A percentile compares a stretch with the other conserved stretches of the same genome.
These are phyloP conservation scores for Epicampocera succincta DNA, from an alignment of 2,888 invertebrate species.

Conservation along the genomic window DNA sequence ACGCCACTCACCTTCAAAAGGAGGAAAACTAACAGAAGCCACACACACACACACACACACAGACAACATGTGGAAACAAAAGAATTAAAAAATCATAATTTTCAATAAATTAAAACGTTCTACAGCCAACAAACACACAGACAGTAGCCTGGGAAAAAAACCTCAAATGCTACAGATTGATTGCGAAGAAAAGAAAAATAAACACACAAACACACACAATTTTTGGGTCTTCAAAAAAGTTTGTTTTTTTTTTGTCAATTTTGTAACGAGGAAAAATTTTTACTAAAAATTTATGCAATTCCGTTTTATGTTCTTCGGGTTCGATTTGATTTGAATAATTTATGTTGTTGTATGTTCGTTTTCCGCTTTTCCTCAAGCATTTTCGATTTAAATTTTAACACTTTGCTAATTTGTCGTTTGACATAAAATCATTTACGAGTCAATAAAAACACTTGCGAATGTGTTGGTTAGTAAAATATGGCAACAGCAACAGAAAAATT, in stretches of 20 bases:
- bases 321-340: constrained; percentile 24
- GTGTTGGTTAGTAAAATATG: constrained; percentile 8
- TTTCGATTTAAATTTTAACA: constrained; percentile 38
- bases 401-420: constrained; percentile 67
- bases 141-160: constrained; percentile 6
- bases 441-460: constrained; percentile 60
- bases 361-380: constrained; percentile 9
- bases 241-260: no score
- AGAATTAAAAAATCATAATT: background rate
- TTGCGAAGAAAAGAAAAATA: constrained; percentile 19
- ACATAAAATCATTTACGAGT: constrained; percentile 67
- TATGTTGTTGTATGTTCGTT: constrained; percentile 29
- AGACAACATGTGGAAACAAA: constrained; percentile 26
- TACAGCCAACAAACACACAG: background rate
- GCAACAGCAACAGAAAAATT: constrained; percentile 31
- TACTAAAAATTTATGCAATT: no score
- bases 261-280: no score
- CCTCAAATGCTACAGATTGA: constrained; percentile 23
- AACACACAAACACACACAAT: background rate
- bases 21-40: constrained; percentile 8
- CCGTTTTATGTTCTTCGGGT: background rate
- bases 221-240: no score
- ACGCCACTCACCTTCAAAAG: constrained; percentile 49
- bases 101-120: constrained; percentile 56
- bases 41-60: no score